phyloP scores from a whole-genome alignment of 2,888 invertebrate species.

The Caradrina kadenii region DNA sequence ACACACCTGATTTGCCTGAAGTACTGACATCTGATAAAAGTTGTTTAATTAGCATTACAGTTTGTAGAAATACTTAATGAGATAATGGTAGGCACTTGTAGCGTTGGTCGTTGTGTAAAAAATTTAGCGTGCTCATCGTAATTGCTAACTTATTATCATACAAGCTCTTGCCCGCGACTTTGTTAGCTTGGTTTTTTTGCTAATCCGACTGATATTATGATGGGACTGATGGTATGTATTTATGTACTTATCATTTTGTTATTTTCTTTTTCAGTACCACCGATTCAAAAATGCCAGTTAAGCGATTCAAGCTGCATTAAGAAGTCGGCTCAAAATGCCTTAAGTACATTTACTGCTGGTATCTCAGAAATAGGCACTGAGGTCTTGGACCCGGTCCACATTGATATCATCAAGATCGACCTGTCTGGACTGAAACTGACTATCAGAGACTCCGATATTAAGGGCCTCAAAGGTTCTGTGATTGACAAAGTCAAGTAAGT shows the following conservation, averaged over 20 bases:
- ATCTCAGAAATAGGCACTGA: conserved; percentile 75
- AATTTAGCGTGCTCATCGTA: neutral
- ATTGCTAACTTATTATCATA: neutral
- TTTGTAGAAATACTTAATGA: neutral
- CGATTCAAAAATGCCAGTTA: conserved; percentile 74
- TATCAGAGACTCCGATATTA: conserved; percentile 70
- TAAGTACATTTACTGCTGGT: conserved; percentile 69
- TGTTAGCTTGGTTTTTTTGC: no score
- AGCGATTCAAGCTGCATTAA: conserved; percentile 72
- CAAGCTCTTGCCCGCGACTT: neutral
- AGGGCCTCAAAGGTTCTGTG: conserved; percentile 69
- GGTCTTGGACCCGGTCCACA: conserved; percentile 74
- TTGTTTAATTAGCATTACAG: conserved; percentile 1
- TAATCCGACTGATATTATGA: no score
- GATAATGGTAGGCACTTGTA: neutral
- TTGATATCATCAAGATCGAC: conserved; percentile 75
- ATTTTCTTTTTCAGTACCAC: conserved; percentile 70
- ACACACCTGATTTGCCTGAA: no score
- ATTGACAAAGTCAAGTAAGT: conserved; percentile 75
- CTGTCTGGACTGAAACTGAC: conserved; percentile 77
- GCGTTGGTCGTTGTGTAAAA: conserved; percentile 3
- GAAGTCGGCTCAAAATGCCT: conserved; percentile 68
- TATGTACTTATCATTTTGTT: conserved; percentile 2
- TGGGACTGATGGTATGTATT: no score
- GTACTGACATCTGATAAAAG: conserved; percentile 1